These are phyloP conservation scores for Osedax frankpressi DNA, from an alignment of 2,888 invertebrate species.

Conservation along the genomic window DNA sequence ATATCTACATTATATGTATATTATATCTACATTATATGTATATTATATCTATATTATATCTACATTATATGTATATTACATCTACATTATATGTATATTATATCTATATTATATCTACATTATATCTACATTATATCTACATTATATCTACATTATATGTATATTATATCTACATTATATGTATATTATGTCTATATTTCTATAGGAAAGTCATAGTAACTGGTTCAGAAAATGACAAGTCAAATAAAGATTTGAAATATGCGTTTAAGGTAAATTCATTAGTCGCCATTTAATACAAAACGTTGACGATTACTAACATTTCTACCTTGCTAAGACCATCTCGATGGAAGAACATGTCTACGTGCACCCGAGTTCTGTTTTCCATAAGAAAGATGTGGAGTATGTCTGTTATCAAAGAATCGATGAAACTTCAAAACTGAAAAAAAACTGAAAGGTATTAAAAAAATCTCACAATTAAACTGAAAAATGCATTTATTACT, in stretches of 20 bases:
- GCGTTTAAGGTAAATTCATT: slow-evolving; percentile 56
- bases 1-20: no score
- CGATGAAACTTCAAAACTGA: slow-evolving; percentile 59
- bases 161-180: no score
- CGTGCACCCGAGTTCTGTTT: slow-evolving; percentile 68
- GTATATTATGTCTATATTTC: no score
- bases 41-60: no score
- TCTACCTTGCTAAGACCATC: not conserved
- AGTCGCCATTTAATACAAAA: not conserved
- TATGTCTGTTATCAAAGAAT: slow-evolving; percentile 86
- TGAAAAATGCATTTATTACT: no score
- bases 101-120: no score
- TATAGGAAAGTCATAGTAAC: not conserved
- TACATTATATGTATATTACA: no score
- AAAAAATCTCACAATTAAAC: no score
- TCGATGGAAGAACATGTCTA: slow-evolving; percentile 72
- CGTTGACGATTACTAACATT: not conserved
- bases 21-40: no score
- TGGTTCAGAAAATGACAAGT: not conserved
- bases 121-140: no score
- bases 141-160: no score
- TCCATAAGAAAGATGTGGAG: slow-evolving; percentile 61
- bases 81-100: no score
- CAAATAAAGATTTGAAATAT: slow-evolving; percentile 52
- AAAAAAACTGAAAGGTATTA: slow-evolving; percentile 51